Evolutionary conservation across 2,113 vertebrate species (phyloP), one percentile per base, ranked within the genome.

Genomic region (Triplophysa tibetana): DNA sequence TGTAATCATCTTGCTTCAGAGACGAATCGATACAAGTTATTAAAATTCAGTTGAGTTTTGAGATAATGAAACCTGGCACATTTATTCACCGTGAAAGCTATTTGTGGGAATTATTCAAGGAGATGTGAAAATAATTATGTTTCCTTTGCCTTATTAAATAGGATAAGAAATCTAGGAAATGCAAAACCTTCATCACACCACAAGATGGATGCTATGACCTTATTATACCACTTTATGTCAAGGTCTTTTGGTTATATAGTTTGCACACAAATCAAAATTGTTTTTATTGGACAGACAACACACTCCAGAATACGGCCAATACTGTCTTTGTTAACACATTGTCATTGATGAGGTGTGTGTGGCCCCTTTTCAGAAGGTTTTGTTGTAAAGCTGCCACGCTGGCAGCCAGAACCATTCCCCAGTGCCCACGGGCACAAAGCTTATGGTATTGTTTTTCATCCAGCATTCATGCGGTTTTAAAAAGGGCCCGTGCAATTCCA

Each of bases 21-120:
- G 54, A 75, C n/a, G 45, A 75, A 12, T 60, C 56, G 69, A 56
- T 79, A 78, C 61, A 78, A 26, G 52, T 73, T 79, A 70, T 63
- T 79, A 79, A 41, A 38, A 79, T 54, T 21, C 26, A 52, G 65
- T 12, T 12, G 58, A 29, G 41, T 45, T 14, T 29, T 48, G 29
- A 33, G 13, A 64, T 63, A 19, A 70, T 52, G 26, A 70, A 75
- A 24, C 43, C 43, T 16, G 24, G 17, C 23, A 61, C 11, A 79
- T 23, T 70, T 38, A 14, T 63, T 50, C 26, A 24, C 58, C 1
- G 21, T 33, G 19, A 17, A 56, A 69, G 67, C 23, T 52, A 48
- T 62, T 50, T 70, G 60, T n/a, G 67, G 7, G 38, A 70, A n/a
- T 61, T 63, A 50, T 62, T 70, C 48, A 62, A 29, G 33, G 33